Percentiles rank a stretch among this genome's conserved stretches.
phyloP scores from a whole-genome alignment of 2,888 invertebrate genomes.

The Blastobasis lacticolella region DNA sequence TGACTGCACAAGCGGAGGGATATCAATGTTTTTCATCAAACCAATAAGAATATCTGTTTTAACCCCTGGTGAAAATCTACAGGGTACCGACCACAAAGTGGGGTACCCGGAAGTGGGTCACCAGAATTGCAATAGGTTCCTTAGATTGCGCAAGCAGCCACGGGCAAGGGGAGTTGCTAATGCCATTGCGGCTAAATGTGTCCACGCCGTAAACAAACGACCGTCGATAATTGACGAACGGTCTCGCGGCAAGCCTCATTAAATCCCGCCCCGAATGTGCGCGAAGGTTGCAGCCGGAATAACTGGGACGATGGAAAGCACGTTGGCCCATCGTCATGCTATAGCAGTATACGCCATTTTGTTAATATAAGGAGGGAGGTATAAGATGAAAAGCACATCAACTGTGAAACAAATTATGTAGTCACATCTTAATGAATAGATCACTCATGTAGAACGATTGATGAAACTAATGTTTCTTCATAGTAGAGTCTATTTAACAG shows the following conservation, averaged over 20 bases:
- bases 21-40: no score
- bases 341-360: not conserved
- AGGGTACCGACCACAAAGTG: no score
- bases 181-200: constrained; percentile 67
- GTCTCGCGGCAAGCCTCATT: constrained; percentile 64
- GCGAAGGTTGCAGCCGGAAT: constrained; percentile 55
- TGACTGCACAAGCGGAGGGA: no score
- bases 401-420: not conserved
- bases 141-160: constrained; percentile 8
- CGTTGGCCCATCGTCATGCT: not conserved
- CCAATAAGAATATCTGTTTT: no score
- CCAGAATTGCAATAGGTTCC: not conserved
- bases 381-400: not conserved
- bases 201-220: constrained; percentile 63
- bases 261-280: constrained; percentile 63
- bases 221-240: constrained; percentile 70
- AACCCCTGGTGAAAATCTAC: no score
- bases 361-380: not conserved
- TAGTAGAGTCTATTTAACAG: no score
- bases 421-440: not conserved
- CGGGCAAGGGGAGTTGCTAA: constrained; percentile 37
- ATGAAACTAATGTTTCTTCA: no score
- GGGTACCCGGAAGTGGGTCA: not conserved
- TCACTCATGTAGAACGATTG: no score
- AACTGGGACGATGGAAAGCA: constrained; percentile 27